Conservation (phyloP, 1,140 invertebrate genomes). For the Drosophila ohnishii region DNA sequence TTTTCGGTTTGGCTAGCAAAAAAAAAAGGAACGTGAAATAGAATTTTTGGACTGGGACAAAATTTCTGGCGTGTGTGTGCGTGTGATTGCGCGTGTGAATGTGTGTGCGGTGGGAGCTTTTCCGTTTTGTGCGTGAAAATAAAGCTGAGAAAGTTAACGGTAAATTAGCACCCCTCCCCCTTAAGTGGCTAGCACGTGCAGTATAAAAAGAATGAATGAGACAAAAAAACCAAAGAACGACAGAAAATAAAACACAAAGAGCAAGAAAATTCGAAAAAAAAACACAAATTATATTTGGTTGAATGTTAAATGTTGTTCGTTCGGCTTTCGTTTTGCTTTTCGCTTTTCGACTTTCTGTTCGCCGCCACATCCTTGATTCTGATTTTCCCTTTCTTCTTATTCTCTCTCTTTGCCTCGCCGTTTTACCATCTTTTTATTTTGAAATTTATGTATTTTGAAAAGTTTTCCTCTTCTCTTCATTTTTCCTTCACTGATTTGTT, state of each 20-base stretch:
- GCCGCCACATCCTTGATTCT: conserved; percentile 28
- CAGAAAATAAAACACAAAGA: conserved; percentile 19
- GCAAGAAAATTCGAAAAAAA: conserved; percentile 20
- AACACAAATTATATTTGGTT: conserved; percentile 27
- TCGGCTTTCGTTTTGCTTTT: conserved; percentile 40
- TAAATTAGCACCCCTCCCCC: conserved; percentile 58
- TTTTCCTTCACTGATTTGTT: conserved; percentile 8
- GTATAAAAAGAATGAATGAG: conserved; percentile 27
- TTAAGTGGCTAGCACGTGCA: conserved; percentile 56
- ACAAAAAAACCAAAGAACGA: conserved; percentile 12
- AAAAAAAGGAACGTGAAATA: conserved; percentile 34
- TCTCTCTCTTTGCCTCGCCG: conserved; percentile 13
- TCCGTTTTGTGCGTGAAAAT: conserved; percentile 60
- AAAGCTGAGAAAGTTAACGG: conserved; percentile 66
- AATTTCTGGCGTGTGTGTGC: conserved; percentile 18
- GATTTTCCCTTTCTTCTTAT: conserved; percentile 1
- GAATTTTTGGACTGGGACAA: conserved; percentile 51
- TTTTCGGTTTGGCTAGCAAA: conserved; percentile 65
- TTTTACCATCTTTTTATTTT: conserved; percentile 46
- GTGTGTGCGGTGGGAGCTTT: conserved; percentile 41
- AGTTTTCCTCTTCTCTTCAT: conserved; percentile 20
- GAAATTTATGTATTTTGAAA: conserved; percentile 70
- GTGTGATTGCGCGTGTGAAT: conserved; percentile 2
- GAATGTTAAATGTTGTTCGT: conserved; percentile 50
- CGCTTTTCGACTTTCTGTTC: conserved; percentile 22